Conservation (phyloP, 1,140 invertebrate genomes). For the Cydia splendana region DNA sequence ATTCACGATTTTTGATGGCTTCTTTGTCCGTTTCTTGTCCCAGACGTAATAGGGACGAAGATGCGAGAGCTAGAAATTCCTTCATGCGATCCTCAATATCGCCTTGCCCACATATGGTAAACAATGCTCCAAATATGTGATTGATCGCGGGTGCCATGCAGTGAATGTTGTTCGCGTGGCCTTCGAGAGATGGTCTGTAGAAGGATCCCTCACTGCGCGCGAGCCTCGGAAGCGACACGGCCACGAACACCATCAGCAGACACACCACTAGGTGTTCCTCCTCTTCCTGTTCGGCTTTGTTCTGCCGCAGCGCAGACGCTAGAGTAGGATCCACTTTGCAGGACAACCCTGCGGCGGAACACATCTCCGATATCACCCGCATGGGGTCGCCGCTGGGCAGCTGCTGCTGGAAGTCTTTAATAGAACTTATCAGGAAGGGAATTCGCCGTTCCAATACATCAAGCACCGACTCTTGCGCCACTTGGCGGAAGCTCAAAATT, state of each 20-base stretch:
- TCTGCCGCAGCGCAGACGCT: constrained; percentile 91
- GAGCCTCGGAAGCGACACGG: constrained; percentile 98
- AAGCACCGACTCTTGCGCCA: constrained; percentile 95
- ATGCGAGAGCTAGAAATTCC: constrained; percentile 97
- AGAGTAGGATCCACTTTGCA: constrained; percentile 98
- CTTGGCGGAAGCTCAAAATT: constrained; percentile 95
- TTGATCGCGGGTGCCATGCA: constrained; percentile 98
- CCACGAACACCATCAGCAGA: constrained; percentile 98
- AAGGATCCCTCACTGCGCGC: constrained; percentile 94
- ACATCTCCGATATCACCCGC: constrained; percentile 97
- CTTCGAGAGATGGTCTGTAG: constrained; percentile 94
- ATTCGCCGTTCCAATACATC: constrained; percentile 97
- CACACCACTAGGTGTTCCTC: constrained; percentile 96
- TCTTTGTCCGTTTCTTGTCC: constrained; percentile 98
- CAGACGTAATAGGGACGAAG: constrained; percentile 95
- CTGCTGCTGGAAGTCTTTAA: constrained; percentile 96
- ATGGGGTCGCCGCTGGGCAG: constrained; percentile 94
- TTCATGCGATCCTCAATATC: constrained; percentile 99
- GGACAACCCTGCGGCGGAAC: constrained; percentile 94
- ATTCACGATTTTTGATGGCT: constrained; percentile 95
- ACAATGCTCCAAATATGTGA: constrained; percentile 97
- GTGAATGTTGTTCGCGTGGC: constrained; percentile 98
- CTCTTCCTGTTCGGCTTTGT: constrained; percentile 93
- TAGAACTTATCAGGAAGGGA: constrained; percentile 97
- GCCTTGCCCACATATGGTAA: constrained; percentile 95